Evolutionary conservation across 2,888 invertebrate genomes (phyloP).

Genomic region (Eretmocerus hayati): DNA sequence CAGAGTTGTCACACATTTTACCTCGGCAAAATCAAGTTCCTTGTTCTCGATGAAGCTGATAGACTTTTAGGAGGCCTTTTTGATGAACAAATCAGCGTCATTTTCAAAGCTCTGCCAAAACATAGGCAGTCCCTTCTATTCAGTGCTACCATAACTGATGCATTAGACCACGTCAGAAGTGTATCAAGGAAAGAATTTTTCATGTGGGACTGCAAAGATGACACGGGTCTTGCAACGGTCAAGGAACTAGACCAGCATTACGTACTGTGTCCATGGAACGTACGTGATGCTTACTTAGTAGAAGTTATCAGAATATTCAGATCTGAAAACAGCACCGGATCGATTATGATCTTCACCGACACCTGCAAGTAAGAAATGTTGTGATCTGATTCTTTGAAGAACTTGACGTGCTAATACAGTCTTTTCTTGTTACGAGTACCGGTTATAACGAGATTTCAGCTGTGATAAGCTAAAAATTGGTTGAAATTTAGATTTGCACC

Average conservation of each 20-base stretch:
- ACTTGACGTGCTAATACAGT: too few species aligned
- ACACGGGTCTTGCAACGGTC: slow-evolving; percentile 72
- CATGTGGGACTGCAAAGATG: slow-evolving; percentile 52
- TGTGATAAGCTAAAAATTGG: too few species aligned
- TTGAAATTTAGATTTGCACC: too few species aligned
- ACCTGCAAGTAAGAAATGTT: slow-evolving; percentile 91
- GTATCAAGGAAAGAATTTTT: slow-evolving; percentile 47
- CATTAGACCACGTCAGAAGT: slow-evolving; percentile 60
- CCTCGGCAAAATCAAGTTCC: slow-evolving; percentile 70
- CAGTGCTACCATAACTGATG: slow-evolving; percentile 92
- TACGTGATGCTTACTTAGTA: slow-evolving; percentile 87
- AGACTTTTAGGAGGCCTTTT: slow-evolving; percentile 74
- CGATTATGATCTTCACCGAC: slow-evolving; percentile 89
- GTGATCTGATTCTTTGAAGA: too few species aligned
- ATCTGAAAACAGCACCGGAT: slow-evolving; percentile 65
- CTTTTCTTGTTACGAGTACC: too few species aligned
- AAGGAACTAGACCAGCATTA: slow-evolving; percentile 85
- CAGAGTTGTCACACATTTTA: slow-evolving; percentile 78
- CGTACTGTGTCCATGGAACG: slow-evolving; percentile 83
- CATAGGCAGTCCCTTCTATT: slow-evolving; percentile 83
- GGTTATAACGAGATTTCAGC: too few species aligned
- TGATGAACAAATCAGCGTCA: slow-evolving; percentile 73
- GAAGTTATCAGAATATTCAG: slow-evolving; percentile 72
- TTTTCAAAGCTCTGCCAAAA: slow-evolving; percentile 69
- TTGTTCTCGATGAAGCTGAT: slow-evolving; percentile 97